A percentile compares a stretch with the other conserved stretches of the same genome.
Evolutionary conservation across 2,113 vertebrate genomes (phyloP).

Genomic region (Aphelocoma coerulescens): DNA sequence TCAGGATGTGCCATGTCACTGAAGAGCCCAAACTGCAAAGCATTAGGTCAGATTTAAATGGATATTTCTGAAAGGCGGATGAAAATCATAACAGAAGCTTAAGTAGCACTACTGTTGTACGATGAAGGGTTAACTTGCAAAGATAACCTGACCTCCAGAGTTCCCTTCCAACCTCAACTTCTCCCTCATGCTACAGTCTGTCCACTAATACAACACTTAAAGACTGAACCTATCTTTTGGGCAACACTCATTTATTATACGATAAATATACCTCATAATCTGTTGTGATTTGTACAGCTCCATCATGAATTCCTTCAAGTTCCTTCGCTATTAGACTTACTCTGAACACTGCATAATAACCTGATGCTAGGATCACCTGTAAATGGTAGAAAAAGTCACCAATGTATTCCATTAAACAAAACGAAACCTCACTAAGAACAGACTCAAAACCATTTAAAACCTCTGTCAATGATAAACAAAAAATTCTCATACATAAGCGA

Average conservation of each 20-base stretch:
- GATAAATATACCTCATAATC: constrained; percentile 88
- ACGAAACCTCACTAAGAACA: neutral
- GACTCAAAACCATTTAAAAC: neutral
- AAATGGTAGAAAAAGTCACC: neutral
- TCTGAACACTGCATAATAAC: constrained; percentile 91
- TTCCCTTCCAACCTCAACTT: neutral
- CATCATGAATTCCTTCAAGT: constrained; percentile 91
- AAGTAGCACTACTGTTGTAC: neutral
- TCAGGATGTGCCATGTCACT: neutral
- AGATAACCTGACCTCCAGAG: neutral
- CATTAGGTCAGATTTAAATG: neutral
- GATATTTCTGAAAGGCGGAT: neutral
- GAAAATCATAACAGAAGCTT: neutral
- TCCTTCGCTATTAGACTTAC: constrained; percentile 88
- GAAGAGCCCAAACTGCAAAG: neutral
- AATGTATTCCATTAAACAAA: neutral
- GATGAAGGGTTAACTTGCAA: neutral
- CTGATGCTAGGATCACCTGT: constrained; percentile 90
- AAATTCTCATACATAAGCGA: neutral
- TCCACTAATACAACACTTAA: neutral
- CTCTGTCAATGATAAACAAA: neutral
- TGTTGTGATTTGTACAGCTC: constrained; percentile 93
- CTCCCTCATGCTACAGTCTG: neutral
- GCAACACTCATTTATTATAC: neutral
- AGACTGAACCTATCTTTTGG: neutral